These are phyloP conservation scores for Zapornia atra DNA, from an alignment of 2,113 vertebrate genomes.

Conservation along the genomic window DNA sequence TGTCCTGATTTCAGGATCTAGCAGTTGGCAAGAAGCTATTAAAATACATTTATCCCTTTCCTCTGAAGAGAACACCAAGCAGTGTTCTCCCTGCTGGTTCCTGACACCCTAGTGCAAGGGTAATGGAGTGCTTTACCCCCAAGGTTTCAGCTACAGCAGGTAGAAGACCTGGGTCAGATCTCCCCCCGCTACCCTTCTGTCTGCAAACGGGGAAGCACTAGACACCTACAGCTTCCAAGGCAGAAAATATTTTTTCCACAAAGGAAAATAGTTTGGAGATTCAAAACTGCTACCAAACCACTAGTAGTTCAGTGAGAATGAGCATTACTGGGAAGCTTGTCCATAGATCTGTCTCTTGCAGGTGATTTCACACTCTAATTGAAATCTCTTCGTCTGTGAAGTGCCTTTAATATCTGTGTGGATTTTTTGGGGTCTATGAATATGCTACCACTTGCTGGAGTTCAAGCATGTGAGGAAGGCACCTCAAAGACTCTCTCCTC, in stretches of 20 bases:
- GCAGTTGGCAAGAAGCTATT: neutral
- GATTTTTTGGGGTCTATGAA: neutral
- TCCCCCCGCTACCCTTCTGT: accelerated
- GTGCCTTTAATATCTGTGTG: accelerated
- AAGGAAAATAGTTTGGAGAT: neutral
- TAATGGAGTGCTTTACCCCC: neutral
- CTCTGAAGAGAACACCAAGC: neutral
- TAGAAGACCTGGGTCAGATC: neutral
- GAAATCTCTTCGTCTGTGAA: neutral
- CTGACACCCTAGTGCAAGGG: neutral
- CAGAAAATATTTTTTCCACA: neutral
- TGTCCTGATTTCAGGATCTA: neutral
- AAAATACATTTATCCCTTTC: neutral
- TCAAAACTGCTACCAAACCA: neutral
- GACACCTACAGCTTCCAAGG: neutral
- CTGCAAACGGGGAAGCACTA: neutral
- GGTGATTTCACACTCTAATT: neutral
- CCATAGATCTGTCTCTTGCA: neutral
- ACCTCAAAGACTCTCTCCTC: neutral
- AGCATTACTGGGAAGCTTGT: neutral
- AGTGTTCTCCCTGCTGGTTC: neutral
- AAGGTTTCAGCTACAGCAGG: neutral
- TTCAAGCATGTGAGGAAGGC: neutral
- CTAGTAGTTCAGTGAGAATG: neutral
- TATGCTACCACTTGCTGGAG: neutral